Conservation (phyloP, 2,113 vertebrate species). For the Semnornis frantzii region DNA sequence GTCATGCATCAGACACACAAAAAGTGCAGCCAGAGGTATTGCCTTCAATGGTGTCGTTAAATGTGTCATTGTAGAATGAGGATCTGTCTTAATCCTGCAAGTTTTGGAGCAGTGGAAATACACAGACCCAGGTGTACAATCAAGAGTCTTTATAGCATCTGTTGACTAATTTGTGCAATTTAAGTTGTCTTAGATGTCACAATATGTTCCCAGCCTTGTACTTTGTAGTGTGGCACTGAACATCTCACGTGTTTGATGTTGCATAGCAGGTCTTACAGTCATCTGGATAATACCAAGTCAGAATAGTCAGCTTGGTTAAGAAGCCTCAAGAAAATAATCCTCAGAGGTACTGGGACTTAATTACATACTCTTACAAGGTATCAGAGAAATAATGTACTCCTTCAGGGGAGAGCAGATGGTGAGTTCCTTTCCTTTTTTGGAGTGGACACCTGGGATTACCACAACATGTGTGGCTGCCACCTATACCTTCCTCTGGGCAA, state of each 20-base stretch:
- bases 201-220: not conserved
- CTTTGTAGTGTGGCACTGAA: not conserved
- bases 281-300: not conserved
- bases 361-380: not conserved
- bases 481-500: not conserved
- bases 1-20: not conserved
- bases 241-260: not conserved
- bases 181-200: constrained; percentile 22
- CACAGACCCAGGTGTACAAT: constrained; percentile 39
- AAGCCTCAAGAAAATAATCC: not conserved
- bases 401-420: not conserved
- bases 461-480: constrained; percentile 18
- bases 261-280: not conserved
- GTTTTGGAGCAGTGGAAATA: constrained; percentile 23
- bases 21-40: not conserved
- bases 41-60: not conserved
- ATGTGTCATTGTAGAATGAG: not conserved
- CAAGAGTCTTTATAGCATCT: constrained; percentile 43
- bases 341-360: constrained; percentile 22
- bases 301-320: not conserved
- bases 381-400: not conserved
- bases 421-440: not conserved
- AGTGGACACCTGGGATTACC: not conserved
- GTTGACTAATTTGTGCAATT: constrained; percentile 61
- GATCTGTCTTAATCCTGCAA: constrained; percentile 10